Percentiles rank a stretch among this genome's conserved stretches.
Conservation (phyloP, 1,140 invertebrate genomes). For the Leguminivora glycinivorella region DNA sequence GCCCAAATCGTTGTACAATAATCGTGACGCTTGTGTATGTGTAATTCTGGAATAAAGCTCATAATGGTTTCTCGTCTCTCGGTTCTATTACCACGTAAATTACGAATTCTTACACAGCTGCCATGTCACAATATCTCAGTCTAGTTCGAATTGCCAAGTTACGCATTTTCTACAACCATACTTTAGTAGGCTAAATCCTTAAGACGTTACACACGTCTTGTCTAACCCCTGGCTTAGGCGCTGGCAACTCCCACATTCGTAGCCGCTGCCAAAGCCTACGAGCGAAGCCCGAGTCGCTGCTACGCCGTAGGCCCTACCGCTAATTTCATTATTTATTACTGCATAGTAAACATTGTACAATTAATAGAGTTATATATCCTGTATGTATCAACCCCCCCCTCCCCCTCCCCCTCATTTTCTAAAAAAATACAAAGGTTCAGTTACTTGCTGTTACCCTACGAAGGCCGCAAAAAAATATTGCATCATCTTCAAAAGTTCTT, state of each 20-base stretch:
- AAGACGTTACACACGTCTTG: conserved; percentile 15
- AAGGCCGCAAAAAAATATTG: no score
- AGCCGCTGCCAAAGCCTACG: conserved; percentile 67
- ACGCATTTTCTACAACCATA: not conserved
- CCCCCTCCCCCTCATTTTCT: no score
- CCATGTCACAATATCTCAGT: no score
- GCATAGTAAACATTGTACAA: conserved; percentile 12
- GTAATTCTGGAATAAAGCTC: no score
- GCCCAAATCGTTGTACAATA: no score
- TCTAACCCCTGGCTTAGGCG: conserved; percentile 46
- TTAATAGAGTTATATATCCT: not conserved
- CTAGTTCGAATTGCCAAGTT: not conserved
- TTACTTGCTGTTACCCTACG: no score
- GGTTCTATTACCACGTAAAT: no score
- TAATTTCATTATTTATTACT: conserved; percentile 42
- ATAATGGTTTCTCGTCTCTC: no score
- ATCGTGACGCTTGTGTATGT: no score
- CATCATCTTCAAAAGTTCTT: no score
- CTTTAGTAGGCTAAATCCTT: not conserved
- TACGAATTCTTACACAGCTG: no score
- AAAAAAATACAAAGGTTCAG: no score
- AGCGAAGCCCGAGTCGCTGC: conserved; percentile 57
- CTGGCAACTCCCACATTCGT: conserved; percentile 68
- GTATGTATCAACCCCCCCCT: not conserved
- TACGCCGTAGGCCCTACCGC: conserved; percentile 49